These are phyloP conservation scores for Sinotaia quadrata DNA, from an alignment of 2,888 invertebrate species.

Conservation along the genomic window DNA sequence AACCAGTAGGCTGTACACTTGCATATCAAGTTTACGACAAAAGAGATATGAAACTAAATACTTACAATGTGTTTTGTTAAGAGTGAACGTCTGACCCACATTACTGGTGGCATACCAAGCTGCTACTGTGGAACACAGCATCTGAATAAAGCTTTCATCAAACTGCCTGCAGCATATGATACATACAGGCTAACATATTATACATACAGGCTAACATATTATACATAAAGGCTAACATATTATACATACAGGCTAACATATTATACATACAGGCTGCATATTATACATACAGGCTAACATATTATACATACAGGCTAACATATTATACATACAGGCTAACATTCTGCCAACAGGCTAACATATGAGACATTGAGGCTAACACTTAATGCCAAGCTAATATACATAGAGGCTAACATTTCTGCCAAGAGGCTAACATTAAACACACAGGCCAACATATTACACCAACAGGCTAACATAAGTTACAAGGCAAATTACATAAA, in stretches of 20 bases:
- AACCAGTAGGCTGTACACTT: no score
- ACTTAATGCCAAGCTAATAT: no score
- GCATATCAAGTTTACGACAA: no score
- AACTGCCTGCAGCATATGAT: constrained; percentile 39
- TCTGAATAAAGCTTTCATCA: constrained; percentile 57
- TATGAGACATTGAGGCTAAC: no score
- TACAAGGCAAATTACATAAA: no score
- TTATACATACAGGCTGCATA: background rate
- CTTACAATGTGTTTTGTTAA: constrained; percentile 35
- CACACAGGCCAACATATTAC: no score
- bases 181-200: background rate
- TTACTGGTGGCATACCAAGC: constrained; percentile 68
- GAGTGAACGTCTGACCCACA: constrained; percentile 41
- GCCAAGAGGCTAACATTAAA: no score
- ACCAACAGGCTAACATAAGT: no score
- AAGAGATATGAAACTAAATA: no score
- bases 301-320: background rate
- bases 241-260: background rate
- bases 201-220: background rate
- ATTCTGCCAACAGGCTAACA: background rate
- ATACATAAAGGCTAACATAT: background rate
- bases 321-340: background rate
- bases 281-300: background rate
- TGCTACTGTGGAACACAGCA: constrained; percentile 59
- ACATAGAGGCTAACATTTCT: no score